phyloP scores from a whole-genome alignment of 2,888 invertebrate genomes.

The Erpobdella octoculata region DNA sequence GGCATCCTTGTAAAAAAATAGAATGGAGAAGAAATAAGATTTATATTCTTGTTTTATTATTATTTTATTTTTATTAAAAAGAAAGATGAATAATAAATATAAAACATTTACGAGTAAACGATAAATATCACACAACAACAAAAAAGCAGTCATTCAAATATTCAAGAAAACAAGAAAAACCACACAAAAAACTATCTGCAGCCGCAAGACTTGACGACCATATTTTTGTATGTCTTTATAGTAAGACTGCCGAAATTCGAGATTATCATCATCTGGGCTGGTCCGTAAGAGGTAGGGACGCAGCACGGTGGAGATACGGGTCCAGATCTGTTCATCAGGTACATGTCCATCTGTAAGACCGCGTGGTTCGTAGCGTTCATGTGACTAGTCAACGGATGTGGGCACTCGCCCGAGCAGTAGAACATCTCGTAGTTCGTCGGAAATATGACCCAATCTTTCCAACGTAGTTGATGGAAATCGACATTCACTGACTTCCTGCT shows the following conservation, averaged over 20 bases:
- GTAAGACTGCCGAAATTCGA: constrained; percentile 89
- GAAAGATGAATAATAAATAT: no score
- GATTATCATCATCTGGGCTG: constrained; percentile 93
- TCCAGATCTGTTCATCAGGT: constrained; percentile 53
- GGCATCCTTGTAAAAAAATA: no score
- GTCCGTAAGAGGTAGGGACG: constrained; percentile 84
- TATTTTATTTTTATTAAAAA: no score
- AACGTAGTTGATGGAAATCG: no score
- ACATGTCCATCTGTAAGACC: constrained; percentile 61
- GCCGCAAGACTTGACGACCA: constrained; percentile 95
- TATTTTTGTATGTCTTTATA: constrained; percentile 95
- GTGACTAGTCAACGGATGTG: constrained; percentile 85
- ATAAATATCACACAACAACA: no score
- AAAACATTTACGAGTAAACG: no score
- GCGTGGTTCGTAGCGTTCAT: constrained; percentile 97
- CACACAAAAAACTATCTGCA: constrained; percentile 69
- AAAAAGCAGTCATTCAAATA: neutral
- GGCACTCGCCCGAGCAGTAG: constrained; percentile 91
- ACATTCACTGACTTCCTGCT: no score
- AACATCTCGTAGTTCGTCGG: constrained; percentile 91
- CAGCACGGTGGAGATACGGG: constrained; percentile 93
- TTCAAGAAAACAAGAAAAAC: neutral
- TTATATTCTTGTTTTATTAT: no score
- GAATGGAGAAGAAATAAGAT: no score
- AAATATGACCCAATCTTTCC: constrained; percentile 98